A percentile compares a stretch with the other conserved stretches of the same genome.
phyloP scores from a whole-genome alignment of 2,113 vertebrate genomes.

The Melanocharis versteri region DNA sequence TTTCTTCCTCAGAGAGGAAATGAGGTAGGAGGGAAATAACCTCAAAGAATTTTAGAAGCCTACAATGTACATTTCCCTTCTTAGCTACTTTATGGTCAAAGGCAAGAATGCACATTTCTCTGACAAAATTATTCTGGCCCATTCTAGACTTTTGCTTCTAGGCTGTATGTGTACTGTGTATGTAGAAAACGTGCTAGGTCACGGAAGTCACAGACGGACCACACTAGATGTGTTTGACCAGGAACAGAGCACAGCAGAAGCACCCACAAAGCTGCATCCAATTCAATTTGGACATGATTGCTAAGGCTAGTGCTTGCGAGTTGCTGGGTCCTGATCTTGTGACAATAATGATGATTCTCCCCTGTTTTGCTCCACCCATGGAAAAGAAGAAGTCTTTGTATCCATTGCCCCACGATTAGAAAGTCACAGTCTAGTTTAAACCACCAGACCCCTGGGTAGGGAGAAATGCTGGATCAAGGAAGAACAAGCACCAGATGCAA shows the following conservation, averaged over 20 bases:
- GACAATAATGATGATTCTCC: background rate
- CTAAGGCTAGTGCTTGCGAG: background rate
- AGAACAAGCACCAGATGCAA: background rate
- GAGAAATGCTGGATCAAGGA: background rate
- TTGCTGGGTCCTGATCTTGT: background rate
- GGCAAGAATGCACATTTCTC: background rate
- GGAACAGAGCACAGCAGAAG: background rate
- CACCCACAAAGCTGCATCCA: background rate
- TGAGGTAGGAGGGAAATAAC: background rate
- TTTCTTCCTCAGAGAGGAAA: background rate
- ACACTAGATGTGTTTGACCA: background rate
- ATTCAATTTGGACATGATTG: background rate
- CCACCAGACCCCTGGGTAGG: background rate
- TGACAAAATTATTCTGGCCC: background rate
- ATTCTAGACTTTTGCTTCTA: background rate
- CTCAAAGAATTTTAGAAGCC: background rate
- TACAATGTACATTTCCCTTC: background rate
- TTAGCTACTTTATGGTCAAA: background rate
- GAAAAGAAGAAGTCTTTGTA: background rate
- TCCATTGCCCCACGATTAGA: background rate
- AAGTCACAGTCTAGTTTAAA: background rate
- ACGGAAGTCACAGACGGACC: background rate
- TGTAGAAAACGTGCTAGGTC: background rate
- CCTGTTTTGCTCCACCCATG: background rate
- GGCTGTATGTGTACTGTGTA: background rate